Base-by-base conservation (phyloP, 1,140 invertebrate genomes). In the Lethrus apterus region DNA sequence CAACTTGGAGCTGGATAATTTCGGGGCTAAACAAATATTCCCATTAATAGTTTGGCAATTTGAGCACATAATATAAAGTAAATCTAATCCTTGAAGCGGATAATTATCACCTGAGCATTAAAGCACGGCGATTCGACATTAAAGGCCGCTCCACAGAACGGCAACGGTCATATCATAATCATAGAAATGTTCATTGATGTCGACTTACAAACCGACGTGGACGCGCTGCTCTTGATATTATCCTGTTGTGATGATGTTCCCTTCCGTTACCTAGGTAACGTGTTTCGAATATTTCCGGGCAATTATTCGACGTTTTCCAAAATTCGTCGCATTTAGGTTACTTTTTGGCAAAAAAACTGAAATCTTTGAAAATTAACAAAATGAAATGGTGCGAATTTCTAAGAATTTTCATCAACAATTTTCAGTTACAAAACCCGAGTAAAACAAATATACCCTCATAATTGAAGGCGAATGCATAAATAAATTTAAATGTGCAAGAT, bases 211-310 rank as follows among this genome's bases (percentile, higher is more conserved):
- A 38, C 23, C 44, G 33, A 13, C 20, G 11, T 18, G 17, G 24
- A 31, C 29, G 4, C 4, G 4, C 18, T 41, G 9, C 36, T 41
- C 1, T 34, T 38, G 24, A 36, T 33, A 46, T 46, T 46, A 46
- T 46, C 45, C 45, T 40, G 45, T 46, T 36, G 46, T 29, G 35
- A 35, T 48, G 36, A 29, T 43, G 26, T 34, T 35, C 29, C 26
- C 29, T 14, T 11, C 26, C 41, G 46, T 48, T 48, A 32, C 46
- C 46, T 36, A 32, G 46, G 46, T 23, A 48, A 48, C 46, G 29
- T 10, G n/a, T 43, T 41, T 43, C 46, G 46, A 48, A 41, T 48
- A 21, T 24, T 48, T 48, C 36, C 46, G 46, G 17, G n/a, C n/a
- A n/a, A n/a, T n/a, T n/a, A n/a, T n/a, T n/a, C n/a, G n/a, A n/a